A percentile compares a stretch with the other conserved stretches of the same genome.
Evolutionary conservation across 2,113 vertebrate genomes (phyloP).

Genomic region (Dromaius novaehollandiae): DNA sequence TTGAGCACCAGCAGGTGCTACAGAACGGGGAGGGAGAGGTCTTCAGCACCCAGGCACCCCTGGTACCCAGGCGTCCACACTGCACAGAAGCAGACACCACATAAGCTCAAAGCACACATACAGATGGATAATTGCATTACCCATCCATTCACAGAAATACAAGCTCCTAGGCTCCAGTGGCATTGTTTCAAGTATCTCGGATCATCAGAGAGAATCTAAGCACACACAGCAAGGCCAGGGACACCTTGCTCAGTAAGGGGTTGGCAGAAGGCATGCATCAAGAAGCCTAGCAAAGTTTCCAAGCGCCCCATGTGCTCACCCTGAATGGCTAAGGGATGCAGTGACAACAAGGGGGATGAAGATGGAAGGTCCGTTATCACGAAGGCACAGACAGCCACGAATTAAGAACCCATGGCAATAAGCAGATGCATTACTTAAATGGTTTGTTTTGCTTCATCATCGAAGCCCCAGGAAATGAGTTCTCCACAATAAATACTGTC

Average conservation of each 20-base stretch:
- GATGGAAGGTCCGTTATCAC: background rate
- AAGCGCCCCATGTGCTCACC: accelerated
- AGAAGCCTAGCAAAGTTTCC: background rate
- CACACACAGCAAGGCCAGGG: background rate
- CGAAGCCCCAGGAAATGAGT: background rate
- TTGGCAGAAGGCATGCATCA: background rate
- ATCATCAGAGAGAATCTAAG: background rate
- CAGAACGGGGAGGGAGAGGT: background rate
- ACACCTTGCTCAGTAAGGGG: background rate
- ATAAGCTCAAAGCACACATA: background rate
- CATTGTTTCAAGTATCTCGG: background rate
- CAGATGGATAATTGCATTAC: accelerated
- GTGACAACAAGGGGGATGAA: background rate
- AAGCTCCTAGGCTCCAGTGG: background rate
- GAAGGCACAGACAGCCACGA: background rate
- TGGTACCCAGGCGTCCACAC: accelerated
- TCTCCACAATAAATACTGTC: background rate
- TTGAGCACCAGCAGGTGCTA: accelerated
- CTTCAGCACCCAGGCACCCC: background rate
- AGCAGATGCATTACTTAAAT: background rate
- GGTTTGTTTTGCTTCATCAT: background rate
- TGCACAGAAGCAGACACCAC: background rate
- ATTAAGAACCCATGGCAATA: background rate
- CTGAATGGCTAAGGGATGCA: background rate
- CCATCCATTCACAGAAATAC: background rate